Conservation (phyloP, 2,113 vertebrate genomes). For the Zeus faber region DNA sequence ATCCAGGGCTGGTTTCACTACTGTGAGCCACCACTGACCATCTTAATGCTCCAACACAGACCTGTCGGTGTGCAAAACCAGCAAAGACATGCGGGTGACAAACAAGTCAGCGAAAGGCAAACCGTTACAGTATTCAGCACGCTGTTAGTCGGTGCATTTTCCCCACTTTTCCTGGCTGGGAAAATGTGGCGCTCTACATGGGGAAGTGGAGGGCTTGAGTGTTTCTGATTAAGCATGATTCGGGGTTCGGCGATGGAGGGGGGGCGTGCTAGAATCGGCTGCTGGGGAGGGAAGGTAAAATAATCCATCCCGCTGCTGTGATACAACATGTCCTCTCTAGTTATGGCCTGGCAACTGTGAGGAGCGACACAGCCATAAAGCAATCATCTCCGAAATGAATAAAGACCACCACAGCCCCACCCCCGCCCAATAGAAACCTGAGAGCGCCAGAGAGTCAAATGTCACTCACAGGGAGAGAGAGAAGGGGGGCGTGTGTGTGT, state of each 20-base stretch:
- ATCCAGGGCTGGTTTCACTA: constrained; percentile 35
- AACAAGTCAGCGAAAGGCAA: too few relatives aligned
- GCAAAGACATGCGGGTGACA: constrained; percentile 16
- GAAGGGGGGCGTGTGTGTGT: not conserved
- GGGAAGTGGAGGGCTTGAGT: too few relatives aligned
- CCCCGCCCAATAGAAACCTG: constrained; percentile 62
- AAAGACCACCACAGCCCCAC: constrained; percentile 38
- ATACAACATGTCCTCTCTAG: constrained; percentile 40
- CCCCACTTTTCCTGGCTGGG: too few relatives aligned
- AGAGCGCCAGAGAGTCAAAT: constrained; percentile 32
- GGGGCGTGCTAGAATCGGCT: not conserved
- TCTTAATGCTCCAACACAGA: not conserved
- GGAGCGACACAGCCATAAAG: constrained; percentile 40
- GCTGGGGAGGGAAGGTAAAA: constrained; percentile 29
- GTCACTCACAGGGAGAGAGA: constrained; percentile 16
- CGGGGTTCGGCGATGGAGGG: not conserved
- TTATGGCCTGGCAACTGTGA: constrained; percentile 55
- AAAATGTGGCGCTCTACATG: too few relatives aligned
- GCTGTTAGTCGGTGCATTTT: too few relatives aligned
- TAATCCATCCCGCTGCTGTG: constrained; percentile 36
- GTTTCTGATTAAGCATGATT: too few relatives aligned
- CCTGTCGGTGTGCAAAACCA: constrained; percentile 18
- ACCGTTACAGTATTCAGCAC: too few relatives aligned
- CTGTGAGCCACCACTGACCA: constrained; percentile 19
- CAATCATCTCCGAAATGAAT: constrained; percentile 60